Base-by-base conservation (phyloP, 2,113 vertebrate genomes). In the Pheucticus melanocephalus region DNA sequence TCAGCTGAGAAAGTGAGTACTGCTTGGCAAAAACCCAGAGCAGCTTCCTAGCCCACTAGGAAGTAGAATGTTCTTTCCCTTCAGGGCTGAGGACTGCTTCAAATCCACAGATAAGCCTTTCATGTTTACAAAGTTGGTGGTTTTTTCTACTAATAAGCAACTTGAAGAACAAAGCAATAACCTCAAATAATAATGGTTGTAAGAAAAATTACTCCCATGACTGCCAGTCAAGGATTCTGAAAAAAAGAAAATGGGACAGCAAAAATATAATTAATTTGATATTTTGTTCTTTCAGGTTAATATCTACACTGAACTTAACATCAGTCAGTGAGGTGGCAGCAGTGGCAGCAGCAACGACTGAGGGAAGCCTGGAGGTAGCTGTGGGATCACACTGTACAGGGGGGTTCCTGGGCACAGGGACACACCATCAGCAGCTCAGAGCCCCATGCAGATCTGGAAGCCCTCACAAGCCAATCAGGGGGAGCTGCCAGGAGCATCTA, bases 331-430 rank as follows among this genome's bases (percentile, higher is more conserved):
- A 81, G 35, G 35, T 4, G 33, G 31, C 37, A 47, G 48, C 11
- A 84, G n/a, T 4, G 39, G 31, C 37, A 48, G 48, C 18, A 84
- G n/a, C 21, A 25, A 31, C 0, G 0, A 7, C 31, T 37, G 25
- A 42, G 42, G 35, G 12, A 33, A 42, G 14, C 10, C 25, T 1
- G 0, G 59, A 50, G 31, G 11, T 27, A 11, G 37, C 12, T 9
- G 3, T 31, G 33, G 22, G 35, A 44, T 27, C 11, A 5, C 22
- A 12, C 5, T 37, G 25, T 15, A 3, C 14, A 14, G 21, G 10
- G 10, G 12, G 4, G 3, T 19, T 70, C 6, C 48, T 47, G 57
- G 61, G 25, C 30, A 48, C 30, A 47, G 21, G n/a, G 25, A 24
- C 24, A 14, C n/a, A 39, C 30, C 15, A 40, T 9, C 13, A 40